A percentile compares a stretch with the other conserved stretches of the same genome.
Evolutionary conservation across 2,888 invertebrate genomes (phyloP).

Genomic region (Cosmia trapezina): DNA sequence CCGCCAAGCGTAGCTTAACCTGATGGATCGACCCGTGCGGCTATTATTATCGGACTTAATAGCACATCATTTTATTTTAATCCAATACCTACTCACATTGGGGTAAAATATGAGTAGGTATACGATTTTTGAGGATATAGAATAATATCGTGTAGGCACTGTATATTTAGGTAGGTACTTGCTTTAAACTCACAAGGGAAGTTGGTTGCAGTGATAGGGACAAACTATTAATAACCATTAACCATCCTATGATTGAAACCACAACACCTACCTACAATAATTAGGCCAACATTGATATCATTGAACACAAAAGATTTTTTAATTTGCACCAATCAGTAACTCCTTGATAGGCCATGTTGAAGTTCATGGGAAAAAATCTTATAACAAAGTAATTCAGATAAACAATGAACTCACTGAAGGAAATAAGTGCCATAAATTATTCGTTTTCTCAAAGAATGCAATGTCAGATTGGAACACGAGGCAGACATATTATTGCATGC

Average conservation of each 20-base stretch:
- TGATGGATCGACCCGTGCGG: no score
- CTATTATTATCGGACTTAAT: no score
- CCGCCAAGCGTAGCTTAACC: no score
- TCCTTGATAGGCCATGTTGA: conserved; percentile 8
- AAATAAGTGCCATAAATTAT: conserved; percentile 13
- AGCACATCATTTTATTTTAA: no score
- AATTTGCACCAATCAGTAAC: background rate
- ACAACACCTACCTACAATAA: no score
- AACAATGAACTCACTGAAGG: conserved; percentile 25
- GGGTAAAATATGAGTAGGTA: no score
- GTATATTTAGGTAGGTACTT: no score
- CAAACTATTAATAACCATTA: background rate
- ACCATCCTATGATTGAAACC: background rate
- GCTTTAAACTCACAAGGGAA: background rate
- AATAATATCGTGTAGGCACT: no score
- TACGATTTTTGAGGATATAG: no score
- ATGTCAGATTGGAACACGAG: conserved; percentile 4
- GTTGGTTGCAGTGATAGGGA: background rate
- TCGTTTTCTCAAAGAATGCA: conserved; percentile 22
- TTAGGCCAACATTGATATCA: background rate
- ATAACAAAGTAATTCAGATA: conserved; percentile 10
- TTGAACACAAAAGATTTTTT: conserved; percentile 1
- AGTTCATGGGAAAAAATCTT: conserved; percentile 26
- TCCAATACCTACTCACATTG: no score
- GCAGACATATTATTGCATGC: background rate